Evolutionary conservation across 2,888 invertebrate genomes (phyloP), one percentile per base, ranked within the genome.

Genomic region (Muschampia plurimacula): DNA sequence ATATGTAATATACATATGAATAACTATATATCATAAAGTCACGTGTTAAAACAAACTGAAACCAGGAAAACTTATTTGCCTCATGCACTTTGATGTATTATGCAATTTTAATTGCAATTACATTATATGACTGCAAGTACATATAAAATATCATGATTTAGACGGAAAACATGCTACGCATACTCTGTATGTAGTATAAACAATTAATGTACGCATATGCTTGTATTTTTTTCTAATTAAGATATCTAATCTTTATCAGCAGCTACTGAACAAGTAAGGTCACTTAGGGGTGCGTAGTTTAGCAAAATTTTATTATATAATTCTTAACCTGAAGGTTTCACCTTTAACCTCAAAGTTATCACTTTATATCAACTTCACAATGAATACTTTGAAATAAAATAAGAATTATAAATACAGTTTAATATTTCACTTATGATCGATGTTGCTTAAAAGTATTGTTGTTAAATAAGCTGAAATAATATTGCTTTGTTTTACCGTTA

Each of bases 81-180:
- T 55, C 46, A 39, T 39, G 64, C 36, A 15, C 59, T 65, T 64
- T 65, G 70, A 71, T 71, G 65, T 65, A 71, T 71, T 71, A 71
- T 59, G 65, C 13, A 71, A 72, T 72, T 66, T 62, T 67, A 62
- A 72, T 67, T 71, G 49, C 65, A 22, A 22, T 22, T 22, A 22
- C 22, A 22, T 22, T 22, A 22, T 22, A 22, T 22, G 22, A 22
- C 49, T 67, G 60, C 60, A 67, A 71, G 66, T 67, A 72, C 28
- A 67, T 49, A 62, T 67, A 72, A 66, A 60, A 62, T 62, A 62
- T 72, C 15, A 59, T 67, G 36, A 62, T 66, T 72, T 49, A 72
- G 66, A 28, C 49, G 66, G 60, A 60, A 72, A 72, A 66, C 60
- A 60, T 72, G 71, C 39, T 52, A 6, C 41, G 52, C 49, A 72